phyloP scores from a whole-genome alignment of 2,113 vertebrate genomes.

The Phrynocephalus versicolor region DNA sequence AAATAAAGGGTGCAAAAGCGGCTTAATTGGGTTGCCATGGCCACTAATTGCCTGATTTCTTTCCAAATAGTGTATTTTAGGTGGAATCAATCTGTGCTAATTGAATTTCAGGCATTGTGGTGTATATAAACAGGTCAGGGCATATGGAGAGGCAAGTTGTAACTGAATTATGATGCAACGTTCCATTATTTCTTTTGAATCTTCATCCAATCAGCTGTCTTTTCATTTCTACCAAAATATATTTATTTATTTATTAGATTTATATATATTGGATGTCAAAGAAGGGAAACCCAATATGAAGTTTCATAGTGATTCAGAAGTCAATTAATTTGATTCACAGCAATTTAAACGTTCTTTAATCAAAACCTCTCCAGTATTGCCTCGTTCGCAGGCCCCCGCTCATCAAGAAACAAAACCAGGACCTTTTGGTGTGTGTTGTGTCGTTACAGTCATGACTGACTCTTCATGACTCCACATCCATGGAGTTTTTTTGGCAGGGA shows the following conservation, averaged over 20 bases:
- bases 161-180: background rate
- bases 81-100: conserved; percentile 67
- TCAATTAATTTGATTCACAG: background rate
- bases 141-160: conserved; percentile 34
- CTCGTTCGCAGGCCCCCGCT: background rate
- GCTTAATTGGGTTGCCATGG: conserved; percentile 75
- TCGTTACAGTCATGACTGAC: too few species aligned
- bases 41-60: conserved; percentile 74
- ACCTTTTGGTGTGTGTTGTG: too few species aligned
- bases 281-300: background rate
- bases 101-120: conserved; percentile 52
- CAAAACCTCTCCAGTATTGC: accelerated
- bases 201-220: background rate
- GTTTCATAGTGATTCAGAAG: background rate
- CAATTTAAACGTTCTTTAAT: background rate
- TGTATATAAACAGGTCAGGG: conserved; percentile 48
- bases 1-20: conserved; percentile 70
- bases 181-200: background rate
- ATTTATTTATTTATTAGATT: too few species aligned
- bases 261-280: too few species aligned
- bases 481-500: too few species aligned
- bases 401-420: background rate
- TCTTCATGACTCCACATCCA: too few species aligned
- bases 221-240: background rate
- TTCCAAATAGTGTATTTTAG: conserved; percentile 68